Conservation (phyloP, 2,113 vertebrate genomes). For the Anser brachyrhynchus region DNA sequence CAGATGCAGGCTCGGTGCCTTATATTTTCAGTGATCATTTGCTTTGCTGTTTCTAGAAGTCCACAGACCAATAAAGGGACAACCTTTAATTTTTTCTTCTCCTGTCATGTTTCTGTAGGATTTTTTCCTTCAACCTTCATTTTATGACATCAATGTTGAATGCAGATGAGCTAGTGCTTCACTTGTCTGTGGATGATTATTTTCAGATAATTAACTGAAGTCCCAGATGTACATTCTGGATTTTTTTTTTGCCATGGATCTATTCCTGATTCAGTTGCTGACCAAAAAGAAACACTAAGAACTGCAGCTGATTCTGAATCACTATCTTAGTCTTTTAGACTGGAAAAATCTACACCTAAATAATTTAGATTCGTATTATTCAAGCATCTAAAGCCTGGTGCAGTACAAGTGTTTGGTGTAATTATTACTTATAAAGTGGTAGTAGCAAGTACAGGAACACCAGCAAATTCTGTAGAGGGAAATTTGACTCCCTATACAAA, state of each 20-base stretch:
- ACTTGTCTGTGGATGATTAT: neutral
- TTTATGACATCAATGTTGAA: neutral
- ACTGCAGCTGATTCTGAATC: neutral
- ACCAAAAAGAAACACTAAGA: neutral
- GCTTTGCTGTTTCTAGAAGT: neutral
- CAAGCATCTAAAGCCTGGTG: neutral
- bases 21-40: neutral
- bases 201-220: neutral
- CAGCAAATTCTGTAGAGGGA: neutral
- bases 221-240: neutral
- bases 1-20: neutral
- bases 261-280: neutral
- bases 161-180: neutral
- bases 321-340: neutral
- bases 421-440: constrained; percentile 3
- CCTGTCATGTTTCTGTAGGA: neutral
- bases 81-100: neutral
- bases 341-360: neutral
- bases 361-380: neutral
- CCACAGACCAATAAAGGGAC: neutral
- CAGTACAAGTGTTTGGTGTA: neutral
- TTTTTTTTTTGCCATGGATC: neutral
- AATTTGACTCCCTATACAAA: neutral
- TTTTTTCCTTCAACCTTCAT: neutral
- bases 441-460: neutral